Conservation (phyloP, 1,140 invertebrate species). For the Glossosoma conforme region DNA sequence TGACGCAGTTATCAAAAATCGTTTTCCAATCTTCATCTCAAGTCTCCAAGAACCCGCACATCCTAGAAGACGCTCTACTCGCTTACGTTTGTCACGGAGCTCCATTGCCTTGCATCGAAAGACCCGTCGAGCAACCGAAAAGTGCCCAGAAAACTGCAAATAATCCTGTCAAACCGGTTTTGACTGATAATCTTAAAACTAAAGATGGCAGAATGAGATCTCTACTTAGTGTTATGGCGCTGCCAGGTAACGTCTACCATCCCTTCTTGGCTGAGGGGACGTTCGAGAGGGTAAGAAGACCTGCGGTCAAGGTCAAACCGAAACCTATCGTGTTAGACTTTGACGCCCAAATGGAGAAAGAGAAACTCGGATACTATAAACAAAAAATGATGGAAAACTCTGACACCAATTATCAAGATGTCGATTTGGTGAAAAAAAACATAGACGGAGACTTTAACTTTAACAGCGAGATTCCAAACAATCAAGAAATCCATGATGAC, state of each 20-base stretch:
- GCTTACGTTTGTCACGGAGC: constrained; percentile 80
- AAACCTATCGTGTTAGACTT: constrained; percentile 21
- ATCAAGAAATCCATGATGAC: constrained; percentile 40
- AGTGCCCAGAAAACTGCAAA: background rate
- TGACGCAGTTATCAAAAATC: constrained; percentile 57
- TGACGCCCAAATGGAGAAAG: constrained; percentile 45
- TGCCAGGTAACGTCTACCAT: too few relatives aligned
- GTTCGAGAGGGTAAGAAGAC: too few relatives aligned
- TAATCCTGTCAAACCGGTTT: background rate
- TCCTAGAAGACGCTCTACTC: constrained; percentile 74
- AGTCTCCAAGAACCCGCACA: constrained; percentile 59
- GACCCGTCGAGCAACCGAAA: constrained; percentile 20
- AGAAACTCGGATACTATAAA: constrained; percentile 48
- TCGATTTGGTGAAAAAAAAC: constrained; percentile 48
- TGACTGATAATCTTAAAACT: constrained; percentile 3
- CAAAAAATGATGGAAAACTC: constrained; percentile 45
- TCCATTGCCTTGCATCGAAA: constrained; percentile 63
- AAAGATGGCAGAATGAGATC: constrained; percentile 2
- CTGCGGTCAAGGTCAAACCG: too few relatives aligned
- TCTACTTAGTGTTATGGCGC: constrained; percentile 6
- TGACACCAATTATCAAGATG: constrained; percentile 46
- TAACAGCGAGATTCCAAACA: constrained; percentile 36
- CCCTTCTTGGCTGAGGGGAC: too few relatives aligned
- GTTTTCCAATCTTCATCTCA: constrained; percentile 60
- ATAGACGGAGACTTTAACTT: constrained; percentile 50